These are phyloP conservation scores for Aphelinus atriplicis DNA, from an alignment of 1,140 invertebrate species.

Conservation along the genomic window DNA sequence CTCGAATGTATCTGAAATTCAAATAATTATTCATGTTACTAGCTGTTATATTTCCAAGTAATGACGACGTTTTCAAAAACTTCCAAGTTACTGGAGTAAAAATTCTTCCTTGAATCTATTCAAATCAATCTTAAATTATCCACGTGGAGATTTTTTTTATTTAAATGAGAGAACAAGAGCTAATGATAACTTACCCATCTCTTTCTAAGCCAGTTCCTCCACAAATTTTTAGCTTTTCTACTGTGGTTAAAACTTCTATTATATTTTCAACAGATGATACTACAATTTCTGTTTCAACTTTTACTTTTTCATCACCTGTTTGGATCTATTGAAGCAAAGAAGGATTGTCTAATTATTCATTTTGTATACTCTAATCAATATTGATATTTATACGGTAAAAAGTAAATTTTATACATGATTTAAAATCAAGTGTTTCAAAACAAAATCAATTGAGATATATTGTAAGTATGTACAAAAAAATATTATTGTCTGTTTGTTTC, in stretches of 20 bases:
- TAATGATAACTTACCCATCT: neutral
- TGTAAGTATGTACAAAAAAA: too few species aligned
- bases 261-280: neutral
- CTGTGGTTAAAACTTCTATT: conserved; percentile 6
- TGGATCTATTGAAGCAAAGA: neutral
- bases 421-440: too few species aligned
- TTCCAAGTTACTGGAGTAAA: too few species aligned
- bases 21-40: neutral
- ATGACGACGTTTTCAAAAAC: neutral
- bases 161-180: neutral
- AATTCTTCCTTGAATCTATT: too few species aligned
- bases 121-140: too few species aligned
- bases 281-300: conserved; percentile 4
- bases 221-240: conserved; percentile 17
- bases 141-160: neutral
- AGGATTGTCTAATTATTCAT: too few species aligned
- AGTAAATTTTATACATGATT: too few species aligned
- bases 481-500: too few species aligned
- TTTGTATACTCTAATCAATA: too few species aligned
- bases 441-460: too few species aligned
- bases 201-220: neutral
- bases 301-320: conserved; percentile 17
- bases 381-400: too few species aligned
- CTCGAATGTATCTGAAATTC: neutral
- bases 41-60: neutral